Conservation (phyloP, 2,888 invertebrate genomes). For the Sceliomorpha sp. region DNA sequence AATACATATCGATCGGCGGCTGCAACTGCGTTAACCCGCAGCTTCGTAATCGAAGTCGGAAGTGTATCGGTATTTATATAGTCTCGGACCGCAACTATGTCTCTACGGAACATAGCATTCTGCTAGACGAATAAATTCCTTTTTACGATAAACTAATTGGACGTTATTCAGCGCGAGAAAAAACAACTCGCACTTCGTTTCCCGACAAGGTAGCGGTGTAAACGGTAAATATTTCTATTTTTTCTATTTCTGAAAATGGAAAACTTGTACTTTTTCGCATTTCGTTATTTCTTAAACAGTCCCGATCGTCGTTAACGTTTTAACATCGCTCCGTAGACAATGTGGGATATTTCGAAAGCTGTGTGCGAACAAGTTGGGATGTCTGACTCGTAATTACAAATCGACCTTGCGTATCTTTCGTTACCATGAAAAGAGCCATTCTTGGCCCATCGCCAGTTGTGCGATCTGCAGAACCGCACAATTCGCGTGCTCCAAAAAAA, state of each 20-base stretch:
- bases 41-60: constrained; percentile 52
- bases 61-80: constrained; percentile 56
- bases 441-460: constrained; percentile 46
- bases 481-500: constrained; percentile 14
- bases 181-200: constrained; percentile 18
- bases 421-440: constrained; percentile 36
- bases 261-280: too few relatives aligned
- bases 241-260: background rate
- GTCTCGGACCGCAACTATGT: constrained; percentile 48
- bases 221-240: too few relatives aligned
- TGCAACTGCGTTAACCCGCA: constrained; percentile 46
- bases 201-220: too few relatives aligned
- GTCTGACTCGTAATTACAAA: constrained; percentile 25
- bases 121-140: constrained; percentile 49
- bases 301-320: too few relatives aligned
- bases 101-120: constrained; percentile 47
- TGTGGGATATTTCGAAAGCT: background rate
- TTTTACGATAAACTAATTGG: constrained; percentile 43
- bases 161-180: constrained; percentile 22
- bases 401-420: constrained; percentile 47
- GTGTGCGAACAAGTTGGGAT: constrained; percentile 4
- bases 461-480: constrained; percentile 42
- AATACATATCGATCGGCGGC: constrained; percentile 54
- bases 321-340: constrained; percentile 4
- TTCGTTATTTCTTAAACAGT: too few relatives aligned